Conservation (phyloP, 2,113 vertebrate genomes). For the Hystrix cristata region DNA sequence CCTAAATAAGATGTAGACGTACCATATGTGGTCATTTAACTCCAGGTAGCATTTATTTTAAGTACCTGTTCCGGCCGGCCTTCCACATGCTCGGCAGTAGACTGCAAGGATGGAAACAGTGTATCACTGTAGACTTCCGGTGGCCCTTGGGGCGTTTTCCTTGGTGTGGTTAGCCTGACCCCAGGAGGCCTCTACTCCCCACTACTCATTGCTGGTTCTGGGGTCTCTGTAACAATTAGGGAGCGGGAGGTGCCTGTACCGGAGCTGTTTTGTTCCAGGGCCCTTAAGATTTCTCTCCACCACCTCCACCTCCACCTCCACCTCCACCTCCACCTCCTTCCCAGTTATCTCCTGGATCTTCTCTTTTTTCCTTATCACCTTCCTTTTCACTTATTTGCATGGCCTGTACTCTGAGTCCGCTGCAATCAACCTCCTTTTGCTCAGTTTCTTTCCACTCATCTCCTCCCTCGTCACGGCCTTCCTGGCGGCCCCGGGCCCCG, state of each 20-base stretch:
- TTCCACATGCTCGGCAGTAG: slow-evolving; percentile 97
- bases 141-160: slow-evolving; percentile 93
- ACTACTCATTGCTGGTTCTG: slow-evolving; percentile 91
- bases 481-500: no score
- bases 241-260: slow-evolving; percentile 87
- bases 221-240: slow-evolving; percentile 91
- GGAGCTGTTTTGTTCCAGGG: slow-evolving; percentile 97
- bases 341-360: slow-evolving; percentile 94
- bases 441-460: no score
- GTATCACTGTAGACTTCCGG: slow-evolving; percentile 97
- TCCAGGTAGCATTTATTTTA: slow-evolving; percentile 80
- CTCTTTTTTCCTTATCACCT: slow-evolving; percentile 95
- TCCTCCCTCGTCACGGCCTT: no score
- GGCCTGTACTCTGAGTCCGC: no score
- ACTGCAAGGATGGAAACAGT: slow-evolving; percentile 96
- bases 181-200: slow-evolving; percentile 98
- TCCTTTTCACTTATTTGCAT: slow-evolving; percentile 93
- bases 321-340: slow-evolving; percentile 92
- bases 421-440: no score
- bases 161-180: slow-evolving; percentile 91
- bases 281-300: slow-evolving; percentile 93
- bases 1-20: slow-evolving; percentile 77
- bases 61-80: slow-evolving; percentile 89
- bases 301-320: slow-evolving; percentile 63
- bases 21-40: slow-evolving; percentile 77